phyloP scores from a whole-genome alignment of 2,888 invertebrate genomes.

The Cistogaster globosa region DNA sequence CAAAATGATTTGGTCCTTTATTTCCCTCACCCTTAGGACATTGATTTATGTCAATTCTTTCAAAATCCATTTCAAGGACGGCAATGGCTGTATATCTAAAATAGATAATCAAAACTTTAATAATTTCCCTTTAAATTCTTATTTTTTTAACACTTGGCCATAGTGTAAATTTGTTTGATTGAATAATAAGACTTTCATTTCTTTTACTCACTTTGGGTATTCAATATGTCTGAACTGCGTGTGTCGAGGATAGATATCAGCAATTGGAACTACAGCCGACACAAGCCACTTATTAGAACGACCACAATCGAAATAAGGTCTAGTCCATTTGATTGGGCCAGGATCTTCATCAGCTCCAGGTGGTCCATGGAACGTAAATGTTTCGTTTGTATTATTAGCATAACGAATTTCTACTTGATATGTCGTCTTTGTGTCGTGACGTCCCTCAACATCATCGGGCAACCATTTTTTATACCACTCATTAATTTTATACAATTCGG shows the following conservation, averaged over 20 bases:
- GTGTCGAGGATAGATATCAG: conserved; percentile 97
- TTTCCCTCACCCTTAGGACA: conserved; percentile 96
- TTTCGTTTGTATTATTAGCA: conserved; percentile 96
- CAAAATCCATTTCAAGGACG: conserved; percentile 97
- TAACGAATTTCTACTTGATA: conserved; percentile 97
- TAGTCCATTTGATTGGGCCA: conserved; percentile 96
- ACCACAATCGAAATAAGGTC: conserved; percentile 98
- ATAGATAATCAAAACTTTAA: not conserved
- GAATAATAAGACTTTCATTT: not conserved
- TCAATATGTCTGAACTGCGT: conserved; percentile 96
- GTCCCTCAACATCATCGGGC: conserved; percentile 91
- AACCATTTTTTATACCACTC: conserved; percentile 97
- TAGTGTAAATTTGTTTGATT: no score
- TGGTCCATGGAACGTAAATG: conserved; percentile 97
- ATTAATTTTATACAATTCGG: conserved; percentile 94
- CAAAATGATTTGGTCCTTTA: conserved; percentile 93
- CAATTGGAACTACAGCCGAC: conserved; percentile 96
- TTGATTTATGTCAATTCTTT: conserved; percentile 98
- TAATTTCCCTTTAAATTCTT: no score
- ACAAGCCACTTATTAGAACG: conserved; percentile 98
- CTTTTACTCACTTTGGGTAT: conserved; percentile 91
- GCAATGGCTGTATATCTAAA: conserved; percentile 92
- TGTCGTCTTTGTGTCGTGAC: conserved; percentile 95
- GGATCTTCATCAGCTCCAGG: conserved; percentile 95
- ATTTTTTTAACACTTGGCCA: no score